These are phyloP conservation scores for Anisognathus igniventris DNA, from an alignment of 2,797 vertebrate species.

Conservation along the genomic window DNA sequence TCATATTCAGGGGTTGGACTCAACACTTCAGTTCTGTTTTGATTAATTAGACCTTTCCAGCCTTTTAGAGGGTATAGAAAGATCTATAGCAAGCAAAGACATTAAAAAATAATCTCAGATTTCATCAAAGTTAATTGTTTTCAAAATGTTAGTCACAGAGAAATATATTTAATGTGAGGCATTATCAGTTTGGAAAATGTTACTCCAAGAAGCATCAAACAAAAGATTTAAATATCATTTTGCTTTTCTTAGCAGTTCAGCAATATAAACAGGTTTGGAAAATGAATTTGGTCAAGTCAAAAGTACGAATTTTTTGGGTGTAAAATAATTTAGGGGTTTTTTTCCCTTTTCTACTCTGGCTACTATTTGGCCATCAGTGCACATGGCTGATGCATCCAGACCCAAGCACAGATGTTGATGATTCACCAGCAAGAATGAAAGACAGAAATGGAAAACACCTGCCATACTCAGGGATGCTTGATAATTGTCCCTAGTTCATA, in stretches of 20 bases:
- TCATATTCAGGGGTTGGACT: neutral
- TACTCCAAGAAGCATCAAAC: neutral
- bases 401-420: neutral
- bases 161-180: neutral
- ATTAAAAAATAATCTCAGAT: neutral
- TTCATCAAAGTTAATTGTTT: neutral
- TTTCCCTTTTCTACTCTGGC: neutral
- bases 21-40: neutral
- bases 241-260: neutral
- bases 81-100: neutral
- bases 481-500: neutral
- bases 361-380: neutral
- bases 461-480: neutral
- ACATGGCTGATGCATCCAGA: neutral
- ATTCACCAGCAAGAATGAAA: neutral
- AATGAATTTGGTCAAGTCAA: neutral
- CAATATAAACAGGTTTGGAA: neutral
- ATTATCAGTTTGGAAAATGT: neutral
- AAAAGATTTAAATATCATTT: neutral
- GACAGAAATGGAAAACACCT: neutral
- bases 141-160: neutral
- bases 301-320: accelerated
- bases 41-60: neutral
- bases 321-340: neutral
- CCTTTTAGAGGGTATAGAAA: neutral